A percentile compares a stretch with the other conserved stretches of the same genome.
Evolutionary conservation across 2,113 vertebrate genomes (phyloP).

Genomic region (Triplophysa rosa): DNA sequence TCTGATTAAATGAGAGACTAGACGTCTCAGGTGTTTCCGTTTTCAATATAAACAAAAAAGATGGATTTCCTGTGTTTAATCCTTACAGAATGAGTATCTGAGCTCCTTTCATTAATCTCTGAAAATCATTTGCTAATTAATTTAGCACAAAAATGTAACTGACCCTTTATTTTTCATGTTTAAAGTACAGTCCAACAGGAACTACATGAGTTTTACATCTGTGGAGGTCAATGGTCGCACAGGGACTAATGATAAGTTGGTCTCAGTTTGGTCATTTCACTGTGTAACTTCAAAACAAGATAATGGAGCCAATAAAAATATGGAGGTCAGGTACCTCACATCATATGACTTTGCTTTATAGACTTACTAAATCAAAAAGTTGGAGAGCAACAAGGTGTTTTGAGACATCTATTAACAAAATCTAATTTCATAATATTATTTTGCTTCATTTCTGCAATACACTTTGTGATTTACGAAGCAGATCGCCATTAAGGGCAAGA

Average conservation of each 20-base stretch:
- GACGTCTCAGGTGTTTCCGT: not conserved
- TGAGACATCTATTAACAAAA: conserved; percentile 23
- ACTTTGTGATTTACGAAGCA: conserved; percentile 43
- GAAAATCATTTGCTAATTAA: not conserved
- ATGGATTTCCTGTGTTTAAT: not conserved
- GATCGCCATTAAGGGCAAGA: conserved; percentile 35
- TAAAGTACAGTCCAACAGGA: not conserved
- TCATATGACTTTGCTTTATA: not conserved
- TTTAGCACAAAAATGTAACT: not conserved
- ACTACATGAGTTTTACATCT: not conserved
- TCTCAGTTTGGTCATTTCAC: not conserved
- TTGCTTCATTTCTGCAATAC: conserved; percentile 25
- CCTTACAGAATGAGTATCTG: not conserved
- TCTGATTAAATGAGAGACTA: not conserved
- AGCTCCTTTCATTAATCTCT: not conserved
- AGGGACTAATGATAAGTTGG: not conserved
- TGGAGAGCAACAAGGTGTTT: conserved; percentile 30
- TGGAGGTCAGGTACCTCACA: conserved; percentile 1
- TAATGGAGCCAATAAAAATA: conserved; percentile 4
- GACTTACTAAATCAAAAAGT: conserved; percentile 30
- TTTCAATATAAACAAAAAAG: not conserved
- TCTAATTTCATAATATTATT: conserved; percentile 40
- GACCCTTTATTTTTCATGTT: not conserved
- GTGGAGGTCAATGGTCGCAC: conserved; percentile 2
- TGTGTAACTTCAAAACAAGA: not conserved